Conservation (phyloP, 2,797 vertebrate species). For the Lateolabrax maculatus region DNA sequence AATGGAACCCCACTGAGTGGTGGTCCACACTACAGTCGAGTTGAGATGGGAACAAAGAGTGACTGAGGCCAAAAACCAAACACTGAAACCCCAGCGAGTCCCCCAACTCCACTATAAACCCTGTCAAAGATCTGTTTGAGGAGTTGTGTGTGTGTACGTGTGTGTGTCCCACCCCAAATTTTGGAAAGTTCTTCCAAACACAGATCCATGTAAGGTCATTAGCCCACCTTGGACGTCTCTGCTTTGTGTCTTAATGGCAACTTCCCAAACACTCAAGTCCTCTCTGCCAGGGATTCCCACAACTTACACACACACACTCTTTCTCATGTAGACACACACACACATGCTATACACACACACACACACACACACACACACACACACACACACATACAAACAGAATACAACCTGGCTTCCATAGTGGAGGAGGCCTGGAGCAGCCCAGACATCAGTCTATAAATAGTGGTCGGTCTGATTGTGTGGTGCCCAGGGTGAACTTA, state of each 20-base stretch:
- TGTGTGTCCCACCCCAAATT: constrained; percentile 65
- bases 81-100: constrained; percentile 58
- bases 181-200: constrained; percentile 79
- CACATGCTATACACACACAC: constrained; percentile 36
- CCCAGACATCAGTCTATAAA: constrained; percentile 59
- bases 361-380: constrained; percentile 36
- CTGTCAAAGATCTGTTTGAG: constrained; percentile 67
- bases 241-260: constrained; percentile 84
- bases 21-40: constrained; percentile 44
- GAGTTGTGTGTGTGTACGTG: constrained; percentile 44
- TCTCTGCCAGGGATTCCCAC: constrained; percentile 75
- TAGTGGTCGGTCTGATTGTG: constrained; percentile 49
- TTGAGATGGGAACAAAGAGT: constrained; percentile 69
- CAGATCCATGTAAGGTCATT: constrained; percentile 85
- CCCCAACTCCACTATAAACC: constrained; percentile 76
- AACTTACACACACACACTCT: constrained; percentile 62
- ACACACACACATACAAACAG: constrained; percentile 44
- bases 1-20: constrained; percentile 54
- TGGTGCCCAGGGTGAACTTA: constrained; percentile 34
- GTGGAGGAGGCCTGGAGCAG: constrained; percentile 46
- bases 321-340: constrained; percentile 46
- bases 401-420: constrained; percentile 58
- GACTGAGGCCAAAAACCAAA: constrained; percentile 56
- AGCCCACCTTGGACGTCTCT: constrained; percentile 79
- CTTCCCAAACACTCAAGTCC: constrained; percentile 81